phyloP scores from a whole-genome alignment of 2,113 vertebrate genomes.

The Trachemys scripta region DNA sequence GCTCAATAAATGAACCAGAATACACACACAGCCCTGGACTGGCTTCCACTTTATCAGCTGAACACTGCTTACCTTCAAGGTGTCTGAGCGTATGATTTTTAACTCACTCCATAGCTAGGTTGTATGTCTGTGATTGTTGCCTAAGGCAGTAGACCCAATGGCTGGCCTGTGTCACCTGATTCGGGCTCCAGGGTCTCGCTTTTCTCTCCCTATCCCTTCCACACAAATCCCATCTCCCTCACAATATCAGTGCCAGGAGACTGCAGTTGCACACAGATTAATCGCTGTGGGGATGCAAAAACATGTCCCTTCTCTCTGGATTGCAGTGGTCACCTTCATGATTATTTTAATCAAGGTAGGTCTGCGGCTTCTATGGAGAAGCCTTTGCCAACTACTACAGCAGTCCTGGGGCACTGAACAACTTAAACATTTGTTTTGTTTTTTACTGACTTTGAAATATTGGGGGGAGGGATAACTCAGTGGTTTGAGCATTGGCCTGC shows the following conservation, averaged over 20 bases:
- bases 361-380: not conserved
- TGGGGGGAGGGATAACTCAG: not conserved
- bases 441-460: not conserved
- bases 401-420: not conserved
- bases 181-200: not conserved
- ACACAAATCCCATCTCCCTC: not conserved
- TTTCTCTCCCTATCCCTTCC: not conserved
- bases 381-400: not conserved
- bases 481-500: no score
- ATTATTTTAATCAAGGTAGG: not conserved
- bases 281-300: not conserved
- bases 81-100: not conserved
- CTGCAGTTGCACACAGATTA: not conserved
- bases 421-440: not conserved
- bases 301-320: not conserved
- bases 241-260: not conserved
- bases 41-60: not conserved
- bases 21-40: not conserved
- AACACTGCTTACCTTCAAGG: not conserved
- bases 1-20: conserved; percentile 75
- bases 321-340: not conserved
- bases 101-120: not conserved
- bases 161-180: not conserved
- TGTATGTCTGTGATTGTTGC: fast-evolving
- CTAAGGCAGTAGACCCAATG: fast-evolving